Evolutionary conservation across 2,888 invertebrate species (phyloP).

Genomic region (Heteromyza rotundicornis): DNA sequence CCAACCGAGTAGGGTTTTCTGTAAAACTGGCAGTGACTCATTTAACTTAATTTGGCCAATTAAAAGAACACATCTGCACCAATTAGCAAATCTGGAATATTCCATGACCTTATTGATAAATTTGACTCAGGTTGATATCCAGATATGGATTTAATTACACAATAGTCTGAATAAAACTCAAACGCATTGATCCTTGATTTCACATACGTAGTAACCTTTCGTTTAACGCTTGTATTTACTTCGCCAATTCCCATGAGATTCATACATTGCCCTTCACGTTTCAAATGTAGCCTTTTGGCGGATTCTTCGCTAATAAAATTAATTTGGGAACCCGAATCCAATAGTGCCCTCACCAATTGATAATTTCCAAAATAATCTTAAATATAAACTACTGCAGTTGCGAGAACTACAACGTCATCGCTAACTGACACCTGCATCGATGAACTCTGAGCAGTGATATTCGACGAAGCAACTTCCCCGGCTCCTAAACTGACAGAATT

Average conservation of each 20-base stretch:
- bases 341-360: background rate
- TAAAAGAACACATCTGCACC: slow-evolving; percentile 24
- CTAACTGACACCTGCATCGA: background rate
- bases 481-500: background rate
- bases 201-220: slow-evolving; percentile 6
- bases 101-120: slow-evolving; percentile 7
- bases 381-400: slow-evolving; percentile 2
- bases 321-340: slow-evolving; percentile 13
- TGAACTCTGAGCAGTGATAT: background rate
- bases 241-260: background rate
- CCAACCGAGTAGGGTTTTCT: too few relatives aligned
- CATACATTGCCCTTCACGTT: background rate
- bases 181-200: slow-evolving; percentile 15
- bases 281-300: slow-evolving; percentile 4
- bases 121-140: slow-evolving; percentile 18
- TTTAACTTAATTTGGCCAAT: slow-evolving; percentile 24
- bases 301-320: slow-evolving; percentile 18
- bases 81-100: slow-evolving; percentile 21
- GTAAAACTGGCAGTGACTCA: too few relatives aligned
- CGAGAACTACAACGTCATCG: too few relatives aligned
- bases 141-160: slow-evolving; percentile 17
- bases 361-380: background rate
- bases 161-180: slow-evolving; percentile 14
- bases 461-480: too few relatives aligned
- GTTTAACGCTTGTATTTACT: background rate